Base-by-base conservation (phyloP, 2,113 vertebrate genomes). In the Boleophthalmus pectinirostris region DNA sequence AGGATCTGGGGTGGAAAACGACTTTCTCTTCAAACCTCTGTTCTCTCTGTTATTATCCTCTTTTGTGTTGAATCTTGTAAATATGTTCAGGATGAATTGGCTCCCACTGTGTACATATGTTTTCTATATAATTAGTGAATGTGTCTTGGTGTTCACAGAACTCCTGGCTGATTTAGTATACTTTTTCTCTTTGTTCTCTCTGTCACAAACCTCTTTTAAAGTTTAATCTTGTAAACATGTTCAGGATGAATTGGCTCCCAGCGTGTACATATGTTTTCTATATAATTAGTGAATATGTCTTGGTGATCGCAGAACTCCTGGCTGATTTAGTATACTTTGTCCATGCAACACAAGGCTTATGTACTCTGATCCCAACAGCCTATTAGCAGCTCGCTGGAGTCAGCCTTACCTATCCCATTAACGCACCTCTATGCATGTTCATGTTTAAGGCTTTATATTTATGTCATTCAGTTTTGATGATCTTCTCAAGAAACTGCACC, bases 361-460 rank as follows among this genome's bases (percentile, higher is more conserved):
- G 64, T 38, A 61, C 16, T 70, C 64, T 60, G 25, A 72, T 68
- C n/a, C 66, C 25, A 21, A 71, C 56, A 73, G 74, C 70, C 66
- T 72, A 65, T 54, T 74, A 64, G 29, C 61, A 38, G 61, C 61
- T 64, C 33, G 20, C 33, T 61, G 73, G 74, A 65, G 43, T 68
- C 67, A 33, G 67, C 33, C 14, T 69, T 24, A 16, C 72, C 68
- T 35, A 63, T 72, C 58, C 24, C 38, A 73, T 46, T 25, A 15
- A 49, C 58, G 77, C 74, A 76, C 51, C 68, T 75, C 25, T 57
- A 69, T 70, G 29, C 53, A 72, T 69, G 69, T 66, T 85, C 66
- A 85, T 80, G 80, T 84, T 88, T 90, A 89, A 91, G 89, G 89
- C 85, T 86, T 89, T 67, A 73, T 73, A 73, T 78, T 88, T 54